Base-by-base conservation (phyloP, 2,113 vertebrate genomes). In the Aramus guarauna region DNA sequence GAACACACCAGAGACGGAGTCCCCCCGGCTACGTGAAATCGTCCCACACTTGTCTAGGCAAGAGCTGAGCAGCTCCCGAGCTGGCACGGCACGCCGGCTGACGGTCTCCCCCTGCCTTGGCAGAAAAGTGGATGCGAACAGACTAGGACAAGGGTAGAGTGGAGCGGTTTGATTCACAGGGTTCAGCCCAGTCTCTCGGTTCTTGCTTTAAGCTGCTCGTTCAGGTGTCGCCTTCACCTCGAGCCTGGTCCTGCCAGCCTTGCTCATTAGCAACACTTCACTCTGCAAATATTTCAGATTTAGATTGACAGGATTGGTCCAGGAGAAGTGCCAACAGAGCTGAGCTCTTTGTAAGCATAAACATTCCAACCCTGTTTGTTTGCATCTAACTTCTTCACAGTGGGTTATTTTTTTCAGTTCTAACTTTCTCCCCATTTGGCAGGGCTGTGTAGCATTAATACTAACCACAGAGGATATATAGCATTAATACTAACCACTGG, bases 241-340 rank as follows among this genome's bases (percentile, higher is more conserved):
- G 1, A 88, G 67, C 16, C 67, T 0, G 0, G 56, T 43, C 43
- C 91, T 91, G 92, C 89, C 97, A 92, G 78, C 55, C 2, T 39
- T 50, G 41, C 92, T 95, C 94, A 92, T 96, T 96, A 96, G 71
- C 92, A 96, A 77, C 93, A 96, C 94, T 94, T 94, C 84, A 39
- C 89, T 94, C 96, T 66, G 91, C 89, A 97, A 95, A 95, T 91
- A 96, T 24, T 90, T 92, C 84, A 73, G 45, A 93, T 79, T 91
- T 79, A 74, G 95, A 96, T 50, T 91, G 96, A 95, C 92, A 76
- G 89, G 77, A 62, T n/a, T 32, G 55, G 62, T 66, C 58, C 91
- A 96, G 96, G 91, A 96, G 88, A 86, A 91, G 48, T 45, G 86
- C 95, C 92, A 94, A 21, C 8, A 73, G 84, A 88, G 81, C 69